Base-by-base conservation (phyloP, 2,888 invertebrate genomes). In the Muschampia staudingeri region DNA sequence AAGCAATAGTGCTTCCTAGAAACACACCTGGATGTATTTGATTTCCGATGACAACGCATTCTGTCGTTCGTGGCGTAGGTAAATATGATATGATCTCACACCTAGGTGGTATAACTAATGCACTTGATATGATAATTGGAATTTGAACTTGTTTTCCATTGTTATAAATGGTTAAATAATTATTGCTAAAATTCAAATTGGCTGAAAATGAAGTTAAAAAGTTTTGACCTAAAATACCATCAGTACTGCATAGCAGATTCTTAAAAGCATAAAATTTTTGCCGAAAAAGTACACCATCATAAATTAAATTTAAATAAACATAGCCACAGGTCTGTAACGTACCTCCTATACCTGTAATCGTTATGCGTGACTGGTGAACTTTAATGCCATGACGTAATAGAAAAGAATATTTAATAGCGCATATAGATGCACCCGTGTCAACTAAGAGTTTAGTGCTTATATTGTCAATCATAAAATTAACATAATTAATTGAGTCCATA, bases 51-150 rank as follows among this genome's bases (percentile, higher is more conserved):
- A 56, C 56, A 19, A 56, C 56, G 44, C 44, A 56, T 19, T 56
- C 56, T 2, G 56, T 56, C n/a, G 19, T 19, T 19, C 56, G 56
- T 19, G n/a, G 56, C 56, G 56, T 56, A 6, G 56, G 56, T 56
- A 56, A 56, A 56, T 56, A 56, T 56, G 56, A 19, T 56, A 56
- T 11, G 56, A 19, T 56, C 56, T 56, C 56, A 56, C 56, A 56
- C 56, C 56, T 56, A 56, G 56, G 56, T 19, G 56, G 56, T 56
- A 56, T 56, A 12, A 19, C 19, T 56, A 56, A 56, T 56, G 56
- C 56, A 56, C 56, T 56, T 56, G 56, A 56, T 56, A 56, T 56
- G 12, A 56, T 56, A 56, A 56, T 56, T 19, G 56, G 56, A 56
- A 56, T 56, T 56, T 56, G 19, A 19, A 56, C 56, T 19, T 56